phyloP scores from a whole-genome alignment of 2,113 vertebrate species.

The Hyperopisus bebe region DNA sequence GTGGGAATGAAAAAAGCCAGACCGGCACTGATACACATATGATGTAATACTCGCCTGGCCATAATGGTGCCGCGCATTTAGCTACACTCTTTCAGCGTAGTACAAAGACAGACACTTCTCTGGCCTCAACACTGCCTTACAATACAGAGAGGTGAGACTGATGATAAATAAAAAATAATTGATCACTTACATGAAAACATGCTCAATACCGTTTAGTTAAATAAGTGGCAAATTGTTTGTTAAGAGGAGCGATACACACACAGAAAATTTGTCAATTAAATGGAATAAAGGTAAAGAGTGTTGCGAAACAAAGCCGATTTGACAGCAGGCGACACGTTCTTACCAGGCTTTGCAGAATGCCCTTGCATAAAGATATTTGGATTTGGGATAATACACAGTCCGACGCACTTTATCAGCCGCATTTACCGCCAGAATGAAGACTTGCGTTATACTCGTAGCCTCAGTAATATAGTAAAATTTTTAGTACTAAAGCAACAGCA shows the following conservation, averaged over 20 bases:
- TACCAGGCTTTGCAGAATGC: not conserved
- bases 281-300: not conserved
- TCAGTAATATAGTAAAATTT: not conserved
- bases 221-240: not conserved
- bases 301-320: slow-evolving; percentile 10
- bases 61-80: not conserved
- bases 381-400: not conserved
- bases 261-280: not conserved
- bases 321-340: not conserved
- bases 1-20: not conserved
- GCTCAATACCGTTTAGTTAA: not conserved
- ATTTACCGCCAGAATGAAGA: not conserved
- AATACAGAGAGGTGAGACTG: not conserved
- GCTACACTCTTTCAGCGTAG: not conserved
- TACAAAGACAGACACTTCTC: not conserved
- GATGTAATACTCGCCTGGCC: not conserved
- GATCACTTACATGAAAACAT: not conserved
- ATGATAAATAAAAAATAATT: not conserved
- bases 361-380: not conserved
- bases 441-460: not conserved
- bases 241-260: not conserved
- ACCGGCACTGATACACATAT: not conserved
- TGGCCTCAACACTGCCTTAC: not conserved
- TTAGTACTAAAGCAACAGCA: not conserved
- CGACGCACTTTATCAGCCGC: not conserved